Evolutionary conservation across 2,888 invertebrate genomes (phyloP).

Genomic region (Gymnoscelis rufifasciata): DNA sequence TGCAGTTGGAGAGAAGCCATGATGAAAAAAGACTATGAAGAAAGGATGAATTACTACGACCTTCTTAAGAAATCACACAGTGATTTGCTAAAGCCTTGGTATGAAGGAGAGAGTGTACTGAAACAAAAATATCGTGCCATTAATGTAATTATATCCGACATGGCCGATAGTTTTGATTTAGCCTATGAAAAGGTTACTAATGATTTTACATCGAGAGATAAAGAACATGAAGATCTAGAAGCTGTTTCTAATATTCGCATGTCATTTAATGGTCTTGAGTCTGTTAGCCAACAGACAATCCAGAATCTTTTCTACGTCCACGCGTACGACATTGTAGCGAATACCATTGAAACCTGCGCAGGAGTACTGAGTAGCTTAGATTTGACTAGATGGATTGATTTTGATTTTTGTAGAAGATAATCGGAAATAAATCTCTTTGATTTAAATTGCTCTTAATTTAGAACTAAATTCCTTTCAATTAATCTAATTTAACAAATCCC

Average conservation of each 20-base stretch:
- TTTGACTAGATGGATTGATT: slow-evolving; percentile 62
- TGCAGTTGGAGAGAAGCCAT: slow-evolving; percentile 52
- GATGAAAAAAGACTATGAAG: slow-evolving; percentile 56
- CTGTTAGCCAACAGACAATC: slow-evolving; percentile 27
- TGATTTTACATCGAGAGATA: slow-evolving; percentile 12
- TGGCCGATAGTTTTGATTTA: slow-evolving; percentile 54
- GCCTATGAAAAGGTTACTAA: slow-evolving; percentile 41
- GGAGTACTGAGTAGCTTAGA: slow-evolving; percentile 64
- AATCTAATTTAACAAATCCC: too few relatives aligned
- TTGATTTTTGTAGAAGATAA: slow-evolving; percentile 54
- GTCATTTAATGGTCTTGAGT: slow-evolving; percentile 15
- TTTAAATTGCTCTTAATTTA: too few relatives aligned
- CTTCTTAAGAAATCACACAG: slow-evolving; percentile 45
- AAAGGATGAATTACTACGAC: slow-evolving; percentile 58
- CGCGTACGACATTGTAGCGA: slow-evolving; percentile 48
- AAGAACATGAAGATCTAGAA: slow-evolving; percentile 1
- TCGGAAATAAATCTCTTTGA: too few relatives aligned
- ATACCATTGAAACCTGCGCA: slow-evolving; percentile 52
- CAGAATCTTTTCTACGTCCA: slow-evolving; percentile 52
- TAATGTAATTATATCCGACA: slow-evolving; percentile 44
- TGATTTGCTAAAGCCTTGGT: slow-evolving; percentile 58
- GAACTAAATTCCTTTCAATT: too few relatives aligned
- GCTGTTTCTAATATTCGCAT: neutral
- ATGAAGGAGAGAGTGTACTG: slow-evolving; percentile 49
- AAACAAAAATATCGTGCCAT: slow-evolving; percentile 53